Evolutionary conservation across 2,797 vertebrate genomes (phyloP).

Genomic region (Neosalanx taihuensis): DNA sequence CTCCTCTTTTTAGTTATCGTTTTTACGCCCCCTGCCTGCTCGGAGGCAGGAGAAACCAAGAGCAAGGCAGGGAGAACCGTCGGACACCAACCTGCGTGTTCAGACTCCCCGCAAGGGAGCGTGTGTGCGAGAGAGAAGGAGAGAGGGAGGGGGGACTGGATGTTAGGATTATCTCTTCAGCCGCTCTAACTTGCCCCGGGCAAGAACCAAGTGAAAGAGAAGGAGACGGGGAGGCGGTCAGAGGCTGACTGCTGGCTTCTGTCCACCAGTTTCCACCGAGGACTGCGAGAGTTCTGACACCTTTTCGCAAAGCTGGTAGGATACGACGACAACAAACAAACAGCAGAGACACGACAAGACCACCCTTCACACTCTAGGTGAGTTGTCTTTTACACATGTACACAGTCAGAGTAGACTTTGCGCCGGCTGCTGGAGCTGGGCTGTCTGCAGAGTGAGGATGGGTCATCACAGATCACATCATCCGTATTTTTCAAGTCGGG

Average conservation of each 20-base stretch:
- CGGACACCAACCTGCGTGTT: background rate
- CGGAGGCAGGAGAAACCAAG: background rate
- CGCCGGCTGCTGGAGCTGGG: background rate
- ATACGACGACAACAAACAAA: slow-evolving; percentile 49
- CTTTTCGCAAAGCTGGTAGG: slow-evolving; percentile 40
- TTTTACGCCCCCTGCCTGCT: background rate
- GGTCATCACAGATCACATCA: background rate
- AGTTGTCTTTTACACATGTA: slow-evolving; percentile 40
- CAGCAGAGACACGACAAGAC: slow-evolving; percentile 52
- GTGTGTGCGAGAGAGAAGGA: slow-evolving; percentile 37
- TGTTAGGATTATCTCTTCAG: slow-evolving; percentile 69
- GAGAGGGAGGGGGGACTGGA: slow-evolving; percentile 30
- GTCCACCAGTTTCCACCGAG: slow-evolving; percentile 49
- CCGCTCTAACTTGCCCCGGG: slow-evolving; percentile 38
- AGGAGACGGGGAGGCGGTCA: slow-evolving; percentile 26
- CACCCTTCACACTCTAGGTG: slow-evolving; percentile 72
- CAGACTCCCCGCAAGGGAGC: background rate
- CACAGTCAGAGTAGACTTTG: background rate
- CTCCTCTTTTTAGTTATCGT: background rate
- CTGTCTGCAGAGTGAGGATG: background rate
- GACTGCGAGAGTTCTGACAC: slow-evolving; percentile 39
- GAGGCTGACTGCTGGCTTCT: slow-evolving; percentile 46
- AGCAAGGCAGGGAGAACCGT: background rate
- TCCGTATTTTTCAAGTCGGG: background rate
- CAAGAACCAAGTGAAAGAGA: slow-evolving; percentile 27